These are phyloP conservation scores for Lepilemur septentrionalis DNA, from an alignment of 2,797 vertebrate species.

Conservation along the genomic window DNA sequence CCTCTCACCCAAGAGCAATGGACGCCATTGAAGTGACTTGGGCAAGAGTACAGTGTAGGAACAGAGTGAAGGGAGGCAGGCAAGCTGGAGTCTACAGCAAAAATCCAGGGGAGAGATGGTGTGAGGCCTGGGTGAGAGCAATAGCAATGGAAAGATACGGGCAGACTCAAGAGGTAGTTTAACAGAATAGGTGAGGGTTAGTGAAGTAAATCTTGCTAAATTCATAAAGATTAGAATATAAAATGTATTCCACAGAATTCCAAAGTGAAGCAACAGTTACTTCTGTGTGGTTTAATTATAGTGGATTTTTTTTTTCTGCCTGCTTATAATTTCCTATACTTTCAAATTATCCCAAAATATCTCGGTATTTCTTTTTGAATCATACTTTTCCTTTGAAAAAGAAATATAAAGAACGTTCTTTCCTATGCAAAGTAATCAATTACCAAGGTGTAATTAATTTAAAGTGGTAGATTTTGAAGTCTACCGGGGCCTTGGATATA, in stretches of 20 bases:
- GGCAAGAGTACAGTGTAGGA: background rate
- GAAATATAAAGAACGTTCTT: background rate
- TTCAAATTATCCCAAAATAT: background rate
- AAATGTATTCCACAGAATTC: background rate
- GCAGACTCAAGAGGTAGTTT: background rate
- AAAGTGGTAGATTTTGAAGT: background rate
- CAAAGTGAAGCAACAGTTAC: background rate
- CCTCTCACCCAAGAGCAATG: background rate
- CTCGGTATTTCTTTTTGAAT: background rate
- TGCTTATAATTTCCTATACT: background rate
- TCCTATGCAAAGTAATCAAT: background rate
- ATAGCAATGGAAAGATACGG: background rate
- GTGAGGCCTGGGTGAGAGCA: background rate
- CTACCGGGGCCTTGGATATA: background rate
- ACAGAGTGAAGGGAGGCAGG: background rate
- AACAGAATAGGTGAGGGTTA: background rate
- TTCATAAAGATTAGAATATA: background rate
- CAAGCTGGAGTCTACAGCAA: background rate
- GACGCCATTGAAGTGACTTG: background rate
- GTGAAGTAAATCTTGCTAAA: background rate
- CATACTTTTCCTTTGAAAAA: constrained; percentile 11
- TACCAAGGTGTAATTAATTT: background rate
- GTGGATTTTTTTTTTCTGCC: background rate
- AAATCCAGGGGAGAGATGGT: background rate
- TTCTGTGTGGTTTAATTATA: background rate